phyloP scores from a whole-genome alignment of 2,888 invertebrate genomes.

The Rhingia rostrata region DNA sequence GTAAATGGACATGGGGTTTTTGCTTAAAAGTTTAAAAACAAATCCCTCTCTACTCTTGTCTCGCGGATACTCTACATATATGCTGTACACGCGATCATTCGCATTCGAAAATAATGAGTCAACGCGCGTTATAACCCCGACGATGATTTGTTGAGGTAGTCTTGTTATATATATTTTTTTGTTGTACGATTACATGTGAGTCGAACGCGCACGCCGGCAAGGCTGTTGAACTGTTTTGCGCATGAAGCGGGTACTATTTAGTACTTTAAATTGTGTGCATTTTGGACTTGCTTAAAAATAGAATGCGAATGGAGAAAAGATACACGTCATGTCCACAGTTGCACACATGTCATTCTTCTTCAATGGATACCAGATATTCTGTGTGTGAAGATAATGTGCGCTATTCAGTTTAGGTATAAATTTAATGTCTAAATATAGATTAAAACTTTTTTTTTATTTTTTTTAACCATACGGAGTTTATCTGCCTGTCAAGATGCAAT shows the following conservation, averaged over 20 bases:
- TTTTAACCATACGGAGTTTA: too few species aligned
- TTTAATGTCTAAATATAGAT: too few species aligned
- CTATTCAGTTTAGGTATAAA: neutral
- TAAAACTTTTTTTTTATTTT: too few species aligned
- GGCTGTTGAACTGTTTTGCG: slow-evolving; percentile 57
- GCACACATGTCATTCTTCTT: neutral
- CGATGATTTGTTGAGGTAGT: slow-evolving; percentile 64
- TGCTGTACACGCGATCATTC: slow-evolving; percentile 40
- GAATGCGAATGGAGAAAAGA: slow-evolving; percentile 1
- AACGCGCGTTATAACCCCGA: slow-evolving; percentile 21
- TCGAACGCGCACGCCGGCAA: slow-evolving; percentile 46
- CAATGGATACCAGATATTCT: neutral
- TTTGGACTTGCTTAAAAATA: slow-evolving; percentile 8
- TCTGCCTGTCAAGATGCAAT: too few species aligned
- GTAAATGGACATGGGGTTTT: slow-evolving; percentile 65
- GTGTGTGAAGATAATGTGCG: neutral
- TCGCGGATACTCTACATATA: slow-evolving; percentile 31
- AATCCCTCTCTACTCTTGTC: slow-evolving; percentile 5
- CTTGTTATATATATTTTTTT: slow-evolving; percentile 25
- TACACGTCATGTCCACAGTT: neutral
- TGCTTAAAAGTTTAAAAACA: slow-evolving; percentile 36
- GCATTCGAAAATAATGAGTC: slow-evolving; percentile 51
- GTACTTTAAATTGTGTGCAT: slow-evolving; percentile 13
- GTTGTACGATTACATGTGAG: slow-evolving; percentile 40
- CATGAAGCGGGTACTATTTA: slow-evolving; percentile 15